Conservation (phyloP, 1,140 invertebrate genomes). For the Chlorops oryzae region DNA sequence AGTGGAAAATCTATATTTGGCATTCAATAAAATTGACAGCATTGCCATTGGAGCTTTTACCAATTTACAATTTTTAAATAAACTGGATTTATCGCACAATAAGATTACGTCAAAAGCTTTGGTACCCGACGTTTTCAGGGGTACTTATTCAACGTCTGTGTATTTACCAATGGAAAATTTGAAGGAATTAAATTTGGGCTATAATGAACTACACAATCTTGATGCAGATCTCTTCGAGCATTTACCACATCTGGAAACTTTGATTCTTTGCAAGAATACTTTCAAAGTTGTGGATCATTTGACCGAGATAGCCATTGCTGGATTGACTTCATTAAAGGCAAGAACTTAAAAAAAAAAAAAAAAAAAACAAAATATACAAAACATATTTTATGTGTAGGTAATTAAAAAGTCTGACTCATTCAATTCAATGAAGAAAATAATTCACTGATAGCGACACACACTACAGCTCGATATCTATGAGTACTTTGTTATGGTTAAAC, state of each 20-base stretch:
- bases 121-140: constrained; percentile 60
- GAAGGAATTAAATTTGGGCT: constrained; percentile 56
- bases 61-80: constrained; percentile 55
- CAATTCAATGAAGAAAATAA: too few relatives aligned
- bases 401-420: too few relatives aligned
- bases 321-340: constrained; percentile 60
- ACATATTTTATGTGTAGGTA: too few relatives aligned
- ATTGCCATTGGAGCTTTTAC: constrained; percentile 59
- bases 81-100: constrained; percentile 65
- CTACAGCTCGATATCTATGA: too few relatives aligned
- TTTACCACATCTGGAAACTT: constrained; percentile 54
- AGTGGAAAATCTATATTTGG: constrained; percentile 50
- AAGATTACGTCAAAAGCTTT: constrained; percentile 54
- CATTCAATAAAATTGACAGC: constrained; percentile 52
- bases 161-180: constrained; percentile 59
- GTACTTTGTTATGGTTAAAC: too few relatives aligned
- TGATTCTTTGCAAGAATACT: constrained; percentile 64
- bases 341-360: constrained; percentile 13
- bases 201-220: constrained; percentile 62
- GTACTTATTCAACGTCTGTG: constrained; percentile 52
- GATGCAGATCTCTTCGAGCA: constrained; percentile 68
- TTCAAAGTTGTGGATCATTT: constrained; percentile 56
- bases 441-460: too few relatives aligned
- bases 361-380: too few relatives aligned
- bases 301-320: constrained; percentile 58